Evolutionary conservation across 2,113 vertebrate genomes (phyloP).

Genomic region (Hipposideros armiger): DNA sequence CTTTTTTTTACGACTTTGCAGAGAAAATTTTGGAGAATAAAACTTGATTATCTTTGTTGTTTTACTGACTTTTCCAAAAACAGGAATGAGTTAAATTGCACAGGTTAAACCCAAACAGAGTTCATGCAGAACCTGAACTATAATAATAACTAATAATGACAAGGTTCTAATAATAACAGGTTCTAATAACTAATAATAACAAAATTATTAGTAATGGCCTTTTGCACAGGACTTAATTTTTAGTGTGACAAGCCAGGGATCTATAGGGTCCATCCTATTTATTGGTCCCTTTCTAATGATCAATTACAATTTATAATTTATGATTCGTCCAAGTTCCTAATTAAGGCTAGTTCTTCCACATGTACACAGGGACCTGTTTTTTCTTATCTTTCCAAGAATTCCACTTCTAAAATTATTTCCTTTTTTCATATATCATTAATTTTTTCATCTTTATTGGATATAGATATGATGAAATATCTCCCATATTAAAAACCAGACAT

Average conservation of each 20-base stretch:
- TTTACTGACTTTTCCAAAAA: constrained; percentile 29
- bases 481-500: background rate
- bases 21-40: background rate
- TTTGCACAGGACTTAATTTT: background rate
- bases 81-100: background rate
- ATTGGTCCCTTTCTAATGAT: background rate
- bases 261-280: background rate
- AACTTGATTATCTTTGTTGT: background rate
- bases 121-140: background rate
- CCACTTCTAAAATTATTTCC: background rate
- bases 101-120: background rate
- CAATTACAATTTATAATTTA: background rate
- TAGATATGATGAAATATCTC: background rate
- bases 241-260: background rate
- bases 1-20: background rate
- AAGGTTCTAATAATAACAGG: background rate
- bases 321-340: background rate
- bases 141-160: background rate
- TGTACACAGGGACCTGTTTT: background rate
- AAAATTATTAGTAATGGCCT: background rate
- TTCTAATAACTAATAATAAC: background rate
- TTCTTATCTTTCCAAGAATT: background rate
- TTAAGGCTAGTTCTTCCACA: background rate
- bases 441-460: background rate
- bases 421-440: background rate